phyloP scores from a whole-genome alignment of 1,140 invertebrate species.

The Portunus trituberculatus region DNA sequence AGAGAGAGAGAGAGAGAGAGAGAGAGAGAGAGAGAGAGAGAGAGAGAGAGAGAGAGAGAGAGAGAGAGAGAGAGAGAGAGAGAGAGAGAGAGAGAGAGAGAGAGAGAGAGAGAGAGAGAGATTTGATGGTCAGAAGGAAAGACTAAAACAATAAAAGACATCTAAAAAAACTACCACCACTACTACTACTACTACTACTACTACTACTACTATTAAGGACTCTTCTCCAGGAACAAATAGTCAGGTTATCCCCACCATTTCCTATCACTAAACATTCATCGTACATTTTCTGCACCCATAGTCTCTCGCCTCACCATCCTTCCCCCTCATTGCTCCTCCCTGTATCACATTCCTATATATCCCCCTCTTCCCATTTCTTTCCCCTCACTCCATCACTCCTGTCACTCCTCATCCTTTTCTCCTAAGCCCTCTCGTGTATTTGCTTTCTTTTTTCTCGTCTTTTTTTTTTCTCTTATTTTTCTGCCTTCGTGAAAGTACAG shows the following conservation, averaged over 20 bases:
- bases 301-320: not conserved
- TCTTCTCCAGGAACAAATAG: not conserved
- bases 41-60: not conserved
- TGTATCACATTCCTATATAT: no score
- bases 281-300: not conserved
- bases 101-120: not conserved
- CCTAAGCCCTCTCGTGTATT: not conserved
- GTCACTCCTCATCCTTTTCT: not conserved
- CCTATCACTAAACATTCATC: not conserved
- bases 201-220: not conserved
- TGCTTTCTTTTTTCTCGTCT: not conserved
- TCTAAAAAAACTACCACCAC: not conserved
- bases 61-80: not conserved
- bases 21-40: not conserved
- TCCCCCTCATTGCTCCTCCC: no score
- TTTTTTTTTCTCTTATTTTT: not conserved
- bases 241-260: not conserved
- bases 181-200: not conserved
- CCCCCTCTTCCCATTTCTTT: no score
- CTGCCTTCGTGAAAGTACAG: no score
- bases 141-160: not conserved
- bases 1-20: no score
- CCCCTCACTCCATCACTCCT: not conserved
- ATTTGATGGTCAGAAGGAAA: not conserved
- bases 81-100: not conserved